Conservation (phyloP, 2,113 vertebrate genomes). For the Chloropsis cyanopogon region DNA sequence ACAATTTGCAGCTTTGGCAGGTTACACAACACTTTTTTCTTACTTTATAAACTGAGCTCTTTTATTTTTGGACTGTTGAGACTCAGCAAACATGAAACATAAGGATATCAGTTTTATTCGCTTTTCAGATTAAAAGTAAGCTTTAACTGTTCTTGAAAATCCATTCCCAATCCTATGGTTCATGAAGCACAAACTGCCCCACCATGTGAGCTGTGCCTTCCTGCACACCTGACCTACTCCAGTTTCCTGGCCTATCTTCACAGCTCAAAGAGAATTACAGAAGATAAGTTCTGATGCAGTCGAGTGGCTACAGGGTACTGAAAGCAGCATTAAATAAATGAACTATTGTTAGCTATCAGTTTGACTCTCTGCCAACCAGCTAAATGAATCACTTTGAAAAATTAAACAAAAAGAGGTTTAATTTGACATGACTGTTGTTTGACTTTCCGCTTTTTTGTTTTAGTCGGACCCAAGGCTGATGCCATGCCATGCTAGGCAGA, state of each 20-base stretch:
- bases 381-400: constrained; percentile 61
- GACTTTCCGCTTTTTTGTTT: constrained; percentile 52
- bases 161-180: background rate
- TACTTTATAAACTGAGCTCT: background rate
- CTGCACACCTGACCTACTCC: constrained; percentile 26
- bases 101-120: background rate
- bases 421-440: constrained; percentile 60
- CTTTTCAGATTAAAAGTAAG: background rate
- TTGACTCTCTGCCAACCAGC: constrained; percentile 23
- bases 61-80: background rate
- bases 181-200: background rate
- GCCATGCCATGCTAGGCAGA: background rate
- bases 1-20: background rate
- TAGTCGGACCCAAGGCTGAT: constrained; percentile 2
- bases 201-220: background rate
- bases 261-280: constrained; percentile 42
- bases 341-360: constrained; percentile 59
- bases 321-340: constrained; percentile 48
- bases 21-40: background rate
- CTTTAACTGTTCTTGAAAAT: background rate
- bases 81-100: background rate
- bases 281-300: constrained; percentile 55
- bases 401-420: constrained; percentile 51
- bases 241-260: constrained; percentile 43
- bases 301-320: constrained; percentile 25